Evolutionary conservation across 1,140 invertebrate genomes (phyloP).

Genomic region (Dysdera silvatica): DNA sequence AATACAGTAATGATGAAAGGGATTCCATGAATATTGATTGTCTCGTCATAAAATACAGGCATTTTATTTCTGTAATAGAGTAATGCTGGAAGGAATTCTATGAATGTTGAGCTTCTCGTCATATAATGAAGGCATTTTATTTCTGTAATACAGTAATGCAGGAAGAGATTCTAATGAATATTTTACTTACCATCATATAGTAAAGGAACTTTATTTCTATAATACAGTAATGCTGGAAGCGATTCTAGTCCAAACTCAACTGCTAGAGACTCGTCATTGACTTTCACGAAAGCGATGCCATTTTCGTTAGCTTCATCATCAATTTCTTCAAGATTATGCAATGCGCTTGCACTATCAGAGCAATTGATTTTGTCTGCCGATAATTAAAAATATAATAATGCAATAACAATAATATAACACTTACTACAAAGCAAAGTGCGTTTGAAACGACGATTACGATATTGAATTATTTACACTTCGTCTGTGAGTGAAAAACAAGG

Average conservation of each 20-base stretch:
- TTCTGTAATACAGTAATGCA: constrained; percentile 80
- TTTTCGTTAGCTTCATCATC: constrained; percentile 88
- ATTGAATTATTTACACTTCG: too few species aligned
- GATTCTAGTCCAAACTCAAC: constrained; percentile 67
- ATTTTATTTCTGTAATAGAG: neutral
- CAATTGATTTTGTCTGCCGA: constrained; percentile 76
- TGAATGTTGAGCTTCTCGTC: too few species aligned
- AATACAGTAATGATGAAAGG: too few species aligned
- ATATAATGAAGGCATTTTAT: constrained; percentile 87
- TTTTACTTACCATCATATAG: constrained; percentile 64
- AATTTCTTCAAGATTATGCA: constrained; percentile 82
- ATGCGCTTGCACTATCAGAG: constrained; percentile 77
- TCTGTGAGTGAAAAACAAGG: too few species aligned
- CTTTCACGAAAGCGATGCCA: constrained; percentile 79
- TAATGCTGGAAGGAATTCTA: neutral
- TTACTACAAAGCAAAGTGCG: too few species aligned
- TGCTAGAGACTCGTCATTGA: constrained; percentile 79
- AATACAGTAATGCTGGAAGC: constrained; percentile 80
- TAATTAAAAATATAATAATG: too few species aligned
- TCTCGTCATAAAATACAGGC: neutral
- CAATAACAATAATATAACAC: too few species aligned
- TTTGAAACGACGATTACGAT: too few species aligned
- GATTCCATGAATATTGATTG: too few species aligned
- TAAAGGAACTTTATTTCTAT: constrained; percentile 84
- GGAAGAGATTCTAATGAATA: too few species aligned